These are phyloP conservation scores for Pemphredon lugubris DNA, from an alignment of 2,888 invertebrate genomes.

Conservation along the genomic window DNA sequence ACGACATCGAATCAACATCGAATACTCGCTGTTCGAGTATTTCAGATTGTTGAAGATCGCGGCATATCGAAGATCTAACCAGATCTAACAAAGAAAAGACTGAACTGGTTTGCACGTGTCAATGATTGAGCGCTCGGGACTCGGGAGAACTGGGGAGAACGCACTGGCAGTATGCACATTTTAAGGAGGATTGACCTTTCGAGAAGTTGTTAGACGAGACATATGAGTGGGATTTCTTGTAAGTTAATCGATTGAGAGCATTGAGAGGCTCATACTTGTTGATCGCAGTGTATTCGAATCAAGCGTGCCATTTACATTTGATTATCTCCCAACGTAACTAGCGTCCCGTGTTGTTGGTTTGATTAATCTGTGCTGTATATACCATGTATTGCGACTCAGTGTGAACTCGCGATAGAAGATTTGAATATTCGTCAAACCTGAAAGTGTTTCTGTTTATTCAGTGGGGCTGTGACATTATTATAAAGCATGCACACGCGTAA, in stretches of 20 bases:
- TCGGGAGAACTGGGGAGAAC: too few relatives aligned
- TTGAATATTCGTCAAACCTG: too few relatives aligned
- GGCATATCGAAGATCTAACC: too few relatives aligned
- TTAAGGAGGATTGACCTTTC: conserved; percentile 5
- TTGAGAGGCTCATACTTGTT: neutral
- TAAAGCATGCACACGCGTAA: too few relatives aligned
- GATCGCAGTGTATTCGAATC: conserved; percentile 2
- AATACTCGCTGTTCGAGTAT: too few relatives aligned
- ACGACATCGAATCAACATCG: too few relatives aligned
- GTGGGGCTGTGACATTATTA: too few relatives aligned
- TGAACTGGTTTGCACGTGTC: neutral
- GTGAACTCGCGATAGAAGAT: neutral
- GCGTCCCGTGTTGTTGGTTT: neutral
- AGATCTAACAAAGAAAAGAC: conserved; percentile 8
- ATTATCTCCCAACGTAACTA: neutral
- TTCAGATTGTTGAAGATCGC: too few relatives aligned
- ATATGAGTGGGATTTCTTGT: neutral
- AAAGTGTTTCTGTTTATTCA: too few relatives aligned
- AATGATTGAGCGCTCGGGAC: neutral
- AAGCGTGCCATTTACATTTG: conserved; percentile 1
- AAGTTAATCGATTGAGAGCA: too few relatives aligned
- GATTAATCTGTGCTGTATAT: conserved; percentile 7
- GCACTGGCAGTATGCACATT: neutral
- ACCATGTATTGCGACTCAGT: neutral
- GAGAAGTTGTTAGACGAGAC: neutral